A percentile compares a stretch with the other conserved stretches of the same genome.
Conservation (phyloP, 2,113 vertebrate genomes). For the Campylorhamphus procurvoides region DNA sequence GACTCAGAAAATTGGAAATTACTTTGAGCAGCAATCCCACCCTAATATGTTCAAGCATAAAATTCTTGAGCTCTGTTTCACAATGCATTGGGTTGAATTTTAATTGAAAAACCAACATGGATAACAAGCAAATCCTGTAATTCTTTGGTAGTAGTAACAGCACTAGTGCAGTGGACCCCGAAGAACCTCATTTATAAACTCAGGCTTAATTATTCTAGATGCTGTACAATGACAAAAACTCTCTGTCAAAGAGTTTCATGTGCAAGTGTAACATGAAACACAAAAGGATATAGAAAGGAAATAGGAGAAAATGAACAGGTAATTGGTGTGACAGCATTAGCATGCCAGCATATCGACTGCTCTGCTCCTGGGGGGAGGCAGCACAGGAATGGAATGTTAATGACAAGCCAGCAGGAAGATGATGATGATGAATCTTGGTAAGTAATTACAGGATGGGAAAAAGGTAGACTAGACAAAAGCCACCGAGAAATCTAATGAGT, state of each 20-base stretch:
- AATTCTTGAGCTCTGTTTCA: neutral
- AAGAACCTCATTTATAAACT: neutral
- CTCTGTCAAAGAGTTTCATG: neutral
- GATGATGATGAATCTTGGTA: neutral
- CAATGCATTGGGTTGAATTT: neutral
- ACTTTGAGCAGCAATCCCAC: neutral
- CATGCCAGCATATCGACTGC: neutral
- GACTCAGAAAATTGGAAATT: neutral
- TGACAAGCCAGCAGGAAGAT: constrained; percentile 10
- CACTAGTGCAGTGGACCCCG: neutral
- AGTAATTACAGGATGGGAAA: constrained; percentile 3
- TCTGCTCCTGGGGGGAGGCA: neutral
- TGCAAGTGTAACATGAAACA: neutral
- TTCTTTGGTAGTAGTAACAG: neutral
- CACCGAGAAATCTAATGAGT: constrained; percentile 16
- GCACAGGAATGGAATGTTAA: constrained; percentile 26
- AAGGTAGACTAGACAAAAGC: neutral
- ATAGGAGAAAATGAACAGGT: neutral
- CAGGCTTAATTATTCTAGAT: neutral
- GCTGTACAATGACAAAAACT: neutral
- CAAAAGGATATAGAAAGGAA: neutral
- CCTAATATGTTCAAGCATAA: neutral
- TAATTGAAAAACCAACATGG: neutral
- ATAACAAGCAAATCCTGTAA: neutral
- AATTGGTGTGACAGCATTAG: neutral